Base-by-base conservation (phyloP, 2,888 invertebrate genomes). In the Ommatoiulus sabulosus region DNA sequence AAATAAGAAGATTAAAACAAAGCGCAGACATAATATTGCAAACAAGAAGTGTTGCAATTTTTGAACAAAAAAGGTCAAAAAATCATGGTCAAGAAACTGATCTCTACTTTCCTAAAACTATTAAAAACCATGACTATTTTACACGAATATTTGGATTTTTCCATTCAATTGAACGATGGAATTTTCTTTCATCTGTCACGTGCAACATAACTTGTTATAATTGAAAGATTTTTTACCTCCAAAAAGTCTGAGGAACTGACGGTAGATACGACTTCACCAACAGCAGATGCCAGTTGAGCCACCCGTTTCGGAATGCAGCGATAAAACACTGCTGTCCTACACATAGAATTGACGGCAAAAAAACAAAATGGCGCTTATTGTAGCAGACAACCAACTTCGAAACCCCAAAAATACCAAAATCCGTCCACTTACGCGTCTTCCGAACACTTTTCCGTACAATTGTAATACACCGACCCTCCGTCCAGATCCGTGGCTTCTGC, bases 281-380 rank as follows among this genome's bases (percentile, higher is more conserved):
- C 84, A 17, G 85, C 85, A 12, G 88, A 85, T 84, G 93, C 92
- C 3, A 92, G 91, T 20, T 92, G 92, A 57, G 92, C 90, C 35
- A 91, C 91, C 89, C 93, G 92, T 72, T 93, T 93, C 12, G 93
- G 93, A 85, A 94, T 91, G 91, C 95, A 95, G 88, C 94, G 93
- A 90, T 94, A 94, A 43, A 94, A 91, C 90, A 94, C 93, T 90
- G 91, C 90, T 85, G 92, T 91, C 89, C 94, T 94, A 91, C 87
- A 93, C 72, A 88, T 35, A 35, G 35, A 35, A 35, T 35, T 35
- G 35, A 52, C n/a, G 8, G 5, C 20, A 86, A 35, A 35, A 44
- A 44, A 46, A 10, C 44, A 3, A 84, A 84, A 44, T 43, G 44
- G 43, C 10, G 44, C 84, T 84, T 5, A 86, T 24, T 4, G 20